phyloP scores from a whole-genome alignment of 2,113 vertebrate genomes.

The Anseranas semipalmata region DNA sequence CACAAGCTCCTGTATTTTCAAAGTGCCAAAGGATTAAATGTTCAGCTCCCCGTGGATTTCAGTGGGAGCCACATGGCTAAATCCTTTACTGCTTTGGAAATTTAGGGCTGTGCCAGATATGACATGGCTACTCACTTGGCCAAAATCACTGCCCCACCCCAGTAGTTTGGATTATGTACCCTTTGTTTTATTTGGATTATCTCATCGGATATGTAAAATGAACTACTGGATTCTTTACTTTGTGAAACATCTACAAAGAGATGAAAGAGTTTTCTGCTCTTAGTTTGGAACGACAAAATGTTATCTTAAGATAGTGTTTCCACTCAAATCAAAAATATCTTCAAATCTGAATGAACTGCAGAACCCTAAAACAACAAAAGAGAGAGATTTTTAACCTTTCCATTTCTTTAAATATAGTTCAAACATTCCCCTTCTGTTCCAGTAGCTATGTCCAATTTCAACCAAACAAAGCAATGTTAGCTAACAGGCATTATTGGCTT shows the following conservation, averaged over 20 bases:
- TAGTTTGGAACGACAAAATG: background rate
- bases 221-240: constrained; percentile 47
- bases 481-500: constrained; percentile 54
- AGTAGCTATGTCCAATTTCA: constrained; percentile 20
- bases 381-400: constrained; percentile 29
- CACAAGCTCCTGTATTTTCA: constrained; percentile 40
- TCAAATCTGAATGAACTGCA: constrained; percentile 18
- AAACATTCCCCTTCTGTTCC: constrained; percentile 11
- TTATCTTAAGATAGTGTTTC: constrained; percentile 22
- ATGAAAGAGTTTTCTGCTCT: background rate
- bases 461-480: constrained; percentile 40
- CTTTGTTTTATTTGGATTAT: constrained; percentile 52
- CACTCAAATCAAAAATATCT: background rate
- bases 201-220: constrained; percentile 19
- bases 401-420: constrained; percentile 39
- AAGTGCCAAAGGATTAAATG: constrained; percentile 48
- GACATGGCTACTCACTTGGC: constrained; percentile 19
- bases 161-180: constrained; percentile 39
- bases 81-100: constrained; percentile 59
- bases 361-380: constrained; percentile 6
- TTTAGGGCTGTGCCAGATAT: constrained; percentile 25
- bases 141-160: constrained; percentile 32
- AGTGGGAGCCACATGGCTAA: constrained; percentile 36
- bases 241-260: constrained; percentile 20
- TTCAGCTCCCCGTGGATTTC: constrained; percentile 15